Conservation (phyloP, 37 sponge, comb jelly and placozoan species). For the Hexactinellida sp. region DNA sequence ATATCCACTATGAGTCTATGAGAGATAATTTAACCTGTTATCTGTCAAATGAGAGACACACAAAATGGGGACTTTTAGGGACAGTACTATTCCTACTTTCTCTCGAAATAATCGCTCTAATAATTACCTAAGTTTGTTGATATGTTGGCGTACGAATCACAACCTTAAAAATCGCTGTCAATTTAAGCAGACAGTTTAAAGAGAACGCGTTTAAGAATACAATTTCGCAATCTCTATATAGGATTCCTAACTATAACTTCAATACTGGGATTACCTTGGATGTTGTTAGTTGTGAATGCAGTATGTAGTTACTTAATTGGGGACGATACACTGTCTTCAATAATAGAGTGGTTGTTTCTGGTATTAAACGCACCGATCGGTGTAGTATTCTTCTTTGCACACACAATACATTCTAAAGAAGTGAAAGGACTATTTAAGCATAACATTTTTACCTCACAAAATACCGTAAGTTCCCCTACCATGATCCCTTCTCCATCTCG, state of each 20-base stretch:
- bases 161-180: background rate
- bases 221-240: background rate
- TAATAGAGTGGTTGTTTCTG: background rate
- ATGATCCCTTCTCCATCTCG: background rate
- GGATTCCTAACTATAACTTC: background rate
- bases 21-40: background rate
- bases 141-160: background rate
- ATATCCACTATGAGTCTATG: background rate
- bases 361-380: background rate
- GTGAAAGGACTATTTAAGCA: background rate
- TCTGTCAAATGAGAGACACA: background rate
- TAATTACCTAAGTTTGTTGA: background rate
- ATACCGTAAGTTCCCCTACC: background rate
- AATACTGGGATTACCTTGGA: background rate
- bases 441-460: background rate
- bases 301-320: background rate
- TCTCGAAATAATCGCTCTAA: background rate
- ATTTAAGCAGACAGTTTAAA: background rate
- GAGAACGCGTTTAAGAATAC: background rate
- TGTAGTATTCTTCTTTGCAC: background rate
- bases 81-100: background rate
- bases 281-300: background rate
- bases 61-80: background rate
- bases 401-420: background rate
- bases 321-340: background rate